phyloP scores from a whole-genome alignment of 2,888 invertebrate species.

The Pinctada fucata region DNA sequence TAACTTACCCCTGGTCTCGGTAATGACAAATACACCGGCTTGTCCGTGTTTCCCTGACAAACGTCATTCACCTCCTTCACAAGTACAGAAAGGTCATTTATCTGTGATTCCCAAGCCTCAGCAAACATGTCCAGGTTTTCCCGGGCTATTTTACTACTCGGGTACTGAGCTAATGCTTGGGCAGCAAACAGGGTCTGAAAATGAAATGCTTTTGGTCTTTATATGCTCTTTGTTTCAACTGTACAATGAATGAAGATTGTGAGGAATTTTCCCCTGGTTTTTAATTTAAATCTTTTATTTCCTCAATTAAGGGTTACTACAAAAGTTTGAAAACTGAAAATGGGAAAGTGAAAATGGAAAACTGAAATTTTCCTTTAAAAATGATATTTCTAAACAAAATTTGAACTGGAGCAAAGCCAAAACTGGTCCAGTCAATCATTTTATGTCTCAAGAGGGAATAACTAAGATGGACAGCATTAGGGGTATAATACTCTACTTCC shows the following conservation, averaged over 20 bases:
- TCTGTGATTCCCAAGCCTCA: slow-evolving; percentile 89
- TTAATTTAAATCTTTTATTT: too few species aligned
- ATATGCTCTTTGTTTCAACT: too few species aligned
- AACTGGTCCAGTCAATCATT: neutral
- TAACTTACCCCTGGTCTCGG: slow-evolving; percentile 92
- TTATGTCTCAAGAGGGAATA: neutral
- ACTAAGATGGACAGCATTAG: neutral
- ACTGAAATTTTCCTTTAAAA: too few species aligned
- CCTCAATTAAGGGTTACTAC: too few species aligned
- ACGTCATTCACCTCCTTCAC: slow-evolving; percentile 89
- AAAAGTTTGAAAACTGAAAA: too few species aligned
- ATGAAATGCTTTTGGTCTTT: neutral
- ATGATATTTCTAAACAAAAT: too few species aligned
- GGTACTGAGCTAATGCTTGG: slow-evolving; percentile 92
- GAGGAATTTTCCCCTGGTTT: too few species aligned
- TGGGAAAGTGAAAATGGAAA: too few species aligned
- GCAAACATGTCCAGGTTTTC: slow-evolving; percentile 91
- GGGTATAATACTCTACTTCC: neutral
- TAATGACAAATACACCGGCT: slow-evolving; percentile 93
- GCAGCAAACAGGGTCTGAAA: slow-evolving; percentile 90
- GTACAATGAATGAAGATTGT: too few species aligned
- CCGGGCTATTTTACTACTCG: slow-evolving; percentile 94
- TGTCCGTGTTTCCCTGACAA: slow-evolving; percentile 85
- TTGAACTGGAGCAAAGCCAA: too few species aligned
- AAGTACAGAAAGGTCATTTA: slow-evolving; percentile 92